A percentile compares a stretch with the other conserved stretches of the same genome.
Evolutionary conservation across 2,113 vertebrate genomes (phyloP).

Genomic region (Gadus macrocephalus): DNA sequence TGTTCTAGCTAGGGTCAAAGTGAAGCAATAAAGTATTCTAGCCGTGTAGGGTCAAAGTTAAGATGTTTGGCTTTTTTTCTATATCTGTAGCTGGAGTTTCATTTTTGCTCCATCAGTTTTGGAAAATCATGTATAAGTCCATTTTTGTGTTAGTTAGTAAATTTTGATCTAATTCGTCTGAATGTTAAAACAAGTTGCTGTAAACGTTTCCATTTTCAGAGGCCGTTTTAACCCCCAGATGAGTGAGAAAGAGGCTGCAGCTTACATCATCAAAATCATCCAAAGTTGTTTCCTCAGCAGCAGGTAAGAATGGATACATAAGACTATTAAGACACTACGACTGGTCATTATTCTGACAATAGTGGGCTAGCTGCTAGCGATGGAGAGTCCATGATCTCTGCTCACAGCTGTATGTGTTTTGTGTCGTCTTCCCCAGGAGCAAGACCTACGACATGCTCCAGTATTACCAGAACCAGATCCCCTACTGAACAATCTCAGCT

Average conservation of each 20-base stretch:
- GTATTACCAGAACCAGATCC: constrained; percentile 99
- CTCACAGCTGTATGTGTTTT: constrained; percentile 2
- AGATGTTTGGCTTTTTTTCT: too few relatives aligned
- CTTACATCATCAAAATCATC: constrained; percentile 96
- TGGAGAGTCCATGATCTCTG: too few relatives aligned
- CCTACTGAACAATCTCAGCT: constrained; percentile 77
- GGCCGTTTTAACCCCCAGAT: constrained; percentile 94
- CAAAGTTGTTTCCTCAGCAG: constrained; percentile 98
- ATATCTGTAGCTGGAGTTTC: too few relatives aligned
- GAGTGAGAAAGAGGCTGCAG: constrained; percentile 94
- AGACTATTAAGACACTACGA: too few relatives aligned
- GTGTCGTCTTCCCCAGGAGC: constrained; percentile 76
- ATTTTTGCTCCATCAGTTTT: too few relatives aligned
- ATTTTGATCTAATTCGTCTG: not conserved
- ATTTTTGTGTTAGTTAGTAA: too few relatives aligned
- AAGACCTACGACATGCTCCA: constrained; percentile 99
- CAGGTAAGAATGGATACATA: constrained; percentile 72
- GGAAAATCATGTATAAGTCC: too few relatives aligned
- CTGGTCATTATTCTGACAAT: too few relatives aligned
- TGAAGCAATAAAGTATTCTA: too few relatives aligned
- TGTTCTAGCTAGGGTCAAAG: too few relatives aligned
- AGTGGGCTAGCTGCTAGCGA: too few relatives aligned
- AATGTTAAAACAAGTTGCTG: not conserved
- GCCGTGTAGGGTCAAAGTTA: too few relatives aligned
- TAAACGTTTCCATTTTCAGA: constrained; percentile 55